A percentile compares a stretch with the other conserved stretches of the same genome.
phyloP scores from a whole-genome alignment of 35 echinoderm and acorn worm species.

The Apostichopus parvimensis region DNA sequence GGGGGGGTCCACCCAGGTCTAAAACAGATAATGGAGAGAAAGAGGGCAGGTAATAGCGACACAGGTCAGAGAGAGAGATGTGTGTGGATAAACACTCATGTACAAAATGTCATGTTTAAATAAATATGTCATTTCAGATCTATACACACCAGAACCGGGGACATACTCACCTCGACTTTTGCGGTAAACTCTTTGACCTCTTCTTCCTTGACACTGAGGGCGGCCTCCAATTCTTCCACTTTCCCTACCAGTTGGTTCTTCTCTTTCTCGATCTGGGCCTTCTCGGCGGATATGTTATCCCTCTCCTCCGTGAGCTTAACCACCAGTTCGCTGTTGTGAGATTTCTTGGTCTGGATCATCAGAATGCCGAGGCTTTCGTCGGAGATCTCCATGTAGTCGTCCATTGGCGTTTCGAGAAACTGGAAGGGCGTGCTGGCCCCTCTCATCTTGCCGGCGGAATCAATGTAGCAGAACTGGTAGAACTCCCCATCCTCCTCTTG shows the following conservation, averaged over 20 bases:
- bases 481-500: conserved; percentile 97
- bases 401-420: conserved; percentile 73
- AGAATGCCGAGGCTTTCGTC: conserved; percentile 82
- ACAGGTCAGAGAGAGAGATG: no score
- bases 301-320: conserved; percentile 51
- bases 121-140: no score
- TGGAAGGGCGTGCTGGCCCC: conserved; percentile 93
- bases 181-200: conserved; percentile 52
- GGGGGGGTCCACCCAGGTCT: no score
- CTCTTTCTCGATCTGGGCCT: conserved; percentile 58
- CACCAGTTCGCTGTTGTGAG: conserved; percentile 46
- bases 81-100: no score
- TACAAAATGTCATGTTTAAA: no score
- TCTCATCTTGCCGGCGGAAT: conserved; percentile 81
- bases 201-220: conserved; percentile 55
- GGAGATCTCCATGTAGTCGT: conserved; percentile 88
- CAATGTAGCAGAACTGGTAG: conserved; percentile 97
- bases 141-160: no score
- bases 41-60: no score
- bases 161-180: conserved; percentile 19
- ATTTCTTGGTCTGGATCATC: conserved; percentile 84
- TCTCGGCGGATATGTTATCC: conserved; percentile 51
- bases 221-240: conserved; percentile 56
- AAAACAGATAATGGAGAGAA: no score
- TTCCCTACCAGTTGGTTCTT: conserved; percentile 58